These are phyloP conservation scores for Lycia hirtaria DNA, from an alignment of 2,888 invertebrate genomes.

Conservation along the genomic window DNA sequence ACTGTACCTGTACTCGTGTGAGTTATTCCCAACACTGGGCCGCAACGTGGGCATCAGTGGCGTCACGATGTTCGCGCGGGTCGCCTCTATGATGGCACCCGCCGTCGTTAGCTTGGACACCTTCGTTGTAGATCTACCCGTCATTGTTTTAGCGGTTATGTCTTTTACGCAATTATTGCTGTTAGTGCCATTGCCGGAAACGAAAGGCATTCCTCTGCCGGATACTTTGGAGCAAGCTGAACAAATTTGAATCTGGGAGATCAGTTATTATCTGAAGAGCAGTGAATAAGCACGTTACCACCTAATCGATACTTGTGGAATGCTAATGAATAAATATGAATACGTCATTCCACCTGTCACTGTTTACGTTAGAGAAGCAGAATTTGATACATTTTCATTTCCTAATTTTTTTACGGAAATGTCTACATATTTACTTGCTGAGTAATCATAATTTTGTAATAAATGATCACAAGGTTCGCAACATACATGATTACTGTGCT, in stretches of 20 bases:
- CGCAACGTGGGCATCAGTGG: constrained; percentile 91
- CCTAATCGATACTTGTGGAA: too few species aligned
- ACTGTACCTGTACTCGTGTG: constrained; percentile 90
- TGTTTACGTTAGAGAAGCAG: too few species aligned
- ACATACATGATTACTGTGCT: too few species aligned
- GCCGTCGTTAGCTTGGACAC: constrained; percentile 63
- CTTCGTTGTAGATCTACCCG: constrained; percentile 58
- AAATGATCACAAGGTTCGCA: too few species aligned
- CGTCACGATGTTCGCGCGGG: constrained; percentile 90
- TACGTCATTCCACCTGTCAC: too few species aligned
- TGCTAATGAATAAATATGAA: too few species aligned
- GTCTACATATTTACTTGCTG: too few species aligned
- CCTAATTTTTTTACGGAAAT: too few species aligned
- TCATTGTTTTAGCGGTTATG: constrained; percentile 61
- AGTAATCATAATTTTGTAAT: too few species aligned
- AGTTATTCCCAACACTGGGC: constrained; percentile 91
- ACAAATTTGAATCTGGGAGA: constrained; percentile 44
- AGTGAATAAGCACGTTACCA: too few species aligned
- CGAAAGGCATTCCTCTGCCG: constrained; percentile 74
- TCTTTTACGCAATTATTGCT: constrained; percentile 65
- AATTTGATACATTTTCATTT: too few species aligned
- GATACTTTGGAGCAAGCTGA: constrained; percentile 84
- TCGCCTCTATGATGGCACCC: constrained; percentile 90
- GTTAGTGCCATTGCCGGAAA: constrained; percentile 74
- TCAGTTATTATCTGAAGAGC: too few species aligned